Conservation (phyloP, 2,888 invertebrate species). For the Automeris io region DNA sequence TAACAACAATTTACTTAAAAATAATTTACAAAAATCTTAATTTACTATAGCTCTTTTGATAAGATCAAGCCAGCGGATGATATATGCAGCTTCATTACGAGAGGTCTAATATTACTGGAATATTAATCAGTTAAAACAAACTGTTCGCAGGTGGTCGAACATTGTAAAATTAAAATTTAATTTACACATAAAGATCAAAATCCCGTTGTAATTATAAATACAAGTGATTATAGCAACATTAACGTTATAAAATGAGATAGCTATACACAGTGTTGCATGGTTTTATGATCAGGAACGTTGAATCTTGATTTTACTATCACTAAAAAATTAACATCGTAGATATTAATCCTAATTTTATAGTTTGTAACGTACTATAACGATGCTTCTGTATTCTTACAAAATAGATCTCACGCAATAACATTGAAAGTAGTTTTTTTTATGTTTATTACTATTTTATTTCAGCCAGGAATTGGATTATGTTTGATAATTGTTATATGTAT, state of each 20-base stretch:
- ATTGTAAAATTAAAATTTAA: constrained; percentile 4
- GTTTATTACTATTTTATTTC: neutral
- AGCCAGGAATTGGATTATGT: too few relatives aligned
- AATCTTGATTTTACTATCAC: constrained; percentile 3
- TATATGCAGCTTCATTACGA: neutral
- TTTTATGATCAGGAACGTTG: constrained; percentile 2
- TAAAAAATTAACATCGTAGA: constrained; percentile 2
- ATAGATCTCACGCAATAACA: neutral
- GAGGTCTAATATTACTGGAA: neutral
- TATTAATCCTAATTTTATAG: constrained; percentile 3
- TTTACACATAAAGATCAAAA: constrained; percentile 4
- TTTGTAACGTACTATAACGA: neutral
- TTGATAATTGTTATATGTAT: too few relatives aligned
- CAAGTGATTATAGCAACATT: constrained; percentile 1
- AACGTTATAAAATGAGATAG: neutral
- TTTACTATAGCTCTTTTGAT: too few relatives aligned
- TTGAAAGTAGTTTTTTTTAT: neutral
- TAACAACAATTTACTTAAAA: too few relatives aligned
- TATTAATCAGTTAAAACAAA: neutral
- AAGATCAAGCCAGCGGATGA: too few relatives aligned
- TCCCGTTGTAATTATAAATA: constrained; percentile 4
- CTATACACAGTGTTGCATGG: constrained; percentile 3
- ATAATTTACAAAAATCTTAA: too few relatives aligned
- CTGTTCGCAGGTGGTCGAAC: constrained; percentile 1
- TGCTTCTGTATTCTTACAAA: constrained; percentile 1